Evolutionary conservation across 2,888 invertebrate genomes (phyloP).

Genomic region (Aphodius sticticus): DNA sequence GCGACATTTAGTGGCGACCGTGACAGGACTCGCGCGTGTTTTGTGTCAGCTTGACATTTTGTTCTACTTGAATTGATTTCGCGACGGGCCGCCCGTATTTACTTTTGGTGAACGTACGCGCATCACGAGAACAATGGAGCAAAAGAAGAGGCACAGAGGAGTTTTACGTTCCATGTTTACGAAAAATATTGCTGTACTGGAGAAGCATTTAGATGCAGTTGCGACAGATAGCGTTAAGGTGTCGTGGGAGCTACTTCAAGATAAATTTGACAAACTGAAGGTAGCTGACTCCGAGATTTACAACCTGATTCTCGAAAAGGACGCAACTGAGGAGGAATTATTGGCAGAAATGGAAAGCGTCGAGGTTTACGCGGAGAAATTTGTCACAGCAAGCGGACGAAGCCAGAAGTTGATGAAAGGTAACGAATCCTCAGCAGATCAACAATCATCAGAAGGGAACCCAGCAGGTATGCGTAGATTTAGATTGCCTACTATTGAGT

Average conservation of each 20-base stretch:
- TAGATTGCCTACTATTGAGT: conserved; percentile 11
- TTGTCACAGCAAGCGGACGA: not conserved
- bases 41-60: not conserved
- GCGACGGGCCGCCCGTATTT: not conserved
- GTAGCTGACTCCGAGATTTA: not conserved
- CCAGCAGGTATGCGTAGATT: conserved; percentile 6
- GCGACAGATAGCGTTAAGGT: not conserved
- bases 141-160: not conserved
- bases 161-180: not conserved
- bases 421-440: not conserved
- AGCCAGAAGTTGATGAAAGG: not conserved
- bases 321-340: not conserved
- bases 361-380: not conserved
- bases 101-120: not conserved
- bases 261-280: not conserved
- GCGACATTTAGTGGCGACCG: conserved; percentile 16
- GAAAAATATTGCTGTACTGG: not conserved
- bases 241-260: not conserved
- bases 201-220: not conserved
- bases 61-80: not conserved
- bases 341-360: not conserved
- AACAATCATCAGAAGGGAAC: not conserved
- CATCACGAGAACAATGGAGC: not conserved
- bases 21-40: not conserved
- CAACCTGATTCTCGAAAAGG: not conserved